Conservation (phyloP, 2,888 invertebrate species). For the Drosophila stalkeri region DNA sequence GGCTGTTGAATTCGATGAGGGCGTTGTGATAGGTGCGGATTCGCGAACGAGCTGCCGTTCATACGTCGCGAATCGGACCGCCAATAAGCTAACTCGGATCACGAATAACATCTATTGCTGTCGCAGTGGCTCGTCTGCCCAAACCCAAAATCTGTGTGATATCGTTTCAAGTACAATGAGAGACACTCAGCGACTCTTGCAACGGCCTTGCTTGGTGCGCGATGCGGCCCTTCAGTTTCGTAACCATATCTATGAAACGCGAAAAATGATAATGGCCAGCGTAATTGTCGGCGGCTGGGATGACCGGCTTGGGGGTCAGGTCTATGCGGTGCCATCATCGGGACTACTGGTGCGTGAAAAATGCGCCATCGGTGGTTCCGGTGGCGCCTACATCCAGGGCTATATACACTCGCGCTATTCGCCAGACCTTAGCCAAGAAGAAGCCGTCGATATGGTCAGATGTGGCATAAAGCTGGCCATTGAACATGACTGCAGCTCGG, state of each 20-base stretch:
- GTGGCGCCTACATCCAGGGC: conserved; percentile 97
- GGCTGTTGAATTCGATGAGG: conserved; percentile 97
- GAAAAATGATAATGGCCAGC: conserved; percentile 95
- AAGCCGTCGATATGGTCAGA: no score
- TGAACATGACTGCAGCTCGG: conserved; percentile 97
- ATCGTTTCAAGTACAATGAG: no score
- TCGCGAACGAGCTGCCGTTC: conserved; percentile 97
- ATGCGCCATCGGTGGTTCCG: conserved; percentile 96
- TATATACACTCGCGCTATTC: no score
- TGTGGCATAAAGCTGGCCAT: no score
- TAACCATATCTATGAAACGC: conserved; percentile 96
- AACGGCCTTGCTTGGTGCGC: conserved; percentile 88
- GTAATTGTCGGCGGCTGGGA: conserved; percentile 99
- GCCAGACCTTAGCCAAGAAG: no score
- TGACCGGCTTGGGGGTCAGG: conserved; percentile 92
- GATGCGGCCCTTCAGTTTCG: conserved; percentile 96
- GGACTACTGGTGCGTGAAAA: conserved; percentile 96
- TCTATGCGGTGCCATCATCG: conserved; percentile 89
- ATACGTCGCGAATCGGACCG: conserved; percentile 96
- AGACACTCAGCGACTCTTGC: no score
- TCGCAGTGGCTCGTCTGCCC: conserved; percentile 98
- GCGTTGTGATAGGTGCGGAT: conserved; percentile 98
- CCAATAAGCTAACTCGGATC: conserved; percentile 97
- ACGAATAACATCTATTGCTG: conserved; percentile 98
- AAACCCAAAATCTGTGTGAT: conserved; percentile 88